phyloP scores from a whole-genome alignment of 2,113 vertebrate genomes.

The Centropus bengalensis region DNA sequence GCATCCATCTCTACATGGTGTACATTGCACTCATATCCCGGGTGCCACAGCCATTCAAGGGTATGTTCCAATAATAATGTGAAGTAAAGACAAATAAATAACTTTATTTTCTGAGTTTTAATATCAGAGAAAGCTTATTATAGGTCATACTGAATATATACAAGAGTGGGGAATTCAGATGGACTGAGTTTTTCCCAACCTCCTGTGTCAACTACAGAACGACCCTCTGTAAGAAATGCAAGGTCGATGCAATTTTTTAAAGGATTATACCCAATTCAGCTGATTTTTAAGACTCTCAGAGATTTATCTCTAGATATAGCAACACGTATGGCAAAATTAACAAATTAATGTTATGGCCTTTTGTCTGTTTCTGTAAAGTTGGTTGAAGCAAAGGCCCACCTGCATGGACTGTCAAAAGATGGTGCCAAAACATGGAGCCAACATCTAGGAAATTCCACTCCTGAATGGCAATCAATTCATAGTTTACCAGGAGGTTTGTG shows the following conservation, averaged over 20 bases:
- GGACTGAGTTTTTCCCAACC: background rate
- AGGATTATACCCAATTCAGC: background rate
- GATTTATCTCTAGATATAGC: background rate
- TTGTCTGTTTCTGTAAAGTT: background rate
- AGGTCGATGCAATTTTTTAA: background rate
- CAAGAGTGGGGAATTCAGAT: background rate
- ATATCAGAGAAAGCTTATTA: background rate
- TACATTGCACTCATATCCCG: background rate
- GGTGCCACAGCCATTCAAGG: background rate
- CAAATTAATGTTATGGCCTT: background rate
- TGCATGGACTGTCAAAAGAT: background rate
- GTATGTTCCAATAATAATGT: background rate
- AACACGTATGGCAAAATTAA: background rate
- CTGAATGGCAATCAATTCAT: background rate
- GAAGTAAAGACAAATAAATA: background rate
- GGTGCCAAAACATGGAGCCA: background rate
- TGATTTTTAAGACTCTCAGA: background rate
- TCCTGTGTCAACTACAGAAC: background rate
- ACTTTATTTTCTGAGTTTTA: background rate
- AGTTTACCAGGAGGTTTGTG: background rate
- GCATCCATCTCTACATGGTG: background rate
- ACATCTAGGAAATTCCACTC: background rate
- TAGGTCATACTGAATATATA: background rate
- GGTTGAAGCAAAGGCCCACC: background rate
- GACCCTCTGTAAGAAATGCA: background rate